A percentile compares a stretch with the other conserved stretches of the same genome.
These are phyloP conservation scores for Parauchenoglanis punctatus DNA, from an alignment of 2,797 vertebrate species.

Conservation along the genomic window DNA sequence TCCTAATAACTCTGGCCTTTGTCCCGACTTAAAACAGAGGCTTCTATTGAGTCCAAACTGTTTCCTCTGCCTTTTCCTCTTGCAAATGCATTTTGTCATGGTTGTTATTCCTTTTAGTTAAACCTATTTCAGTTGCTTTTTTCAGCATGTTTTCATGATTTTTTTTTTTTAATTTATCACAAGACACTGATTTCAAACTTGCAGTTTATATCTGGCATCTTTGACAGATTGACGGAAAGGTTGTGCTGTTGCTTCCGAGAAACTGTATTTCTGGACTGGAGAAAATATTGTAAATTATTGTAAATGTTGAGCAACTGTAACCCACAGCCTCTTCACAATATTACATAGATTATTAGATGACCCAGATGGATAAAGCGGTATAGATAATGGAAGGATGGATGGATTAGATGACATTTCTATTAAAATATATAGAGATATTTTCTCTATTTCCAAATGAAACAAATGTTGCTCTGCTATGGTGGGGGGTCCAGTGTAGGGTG, in stretches of 20 bases:
- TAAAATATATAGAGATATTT: not conserved
- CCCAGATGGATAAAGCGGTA: too few species aligned
- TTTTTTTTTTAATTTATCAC: not conserved
- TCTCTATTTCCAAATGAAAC: not conserved
- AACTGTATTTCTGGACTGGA: not conserved
- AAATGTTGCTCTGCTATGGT: not conserved
- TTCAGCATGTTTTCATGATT: not conserved
- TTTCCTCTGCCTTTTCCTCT: slow-evolving; percentile 57
- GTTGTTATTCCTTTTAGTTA: not conserved
- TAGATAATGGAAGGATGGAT: too few species aligned
- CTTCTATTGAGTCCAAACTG: slow-evolving; percentile 61
- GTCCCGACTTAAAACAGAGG: slow-evolving; percentile 3
- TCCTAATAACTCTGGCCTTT: slow-evolving; percentile 63
- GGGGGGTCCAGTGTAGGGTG: not conserved
- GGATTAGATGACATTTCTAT: too few species aligned
- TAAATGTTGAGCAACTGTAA: not conserved
- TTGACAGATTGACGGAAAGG: not conserved
- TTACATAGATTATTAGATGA: not conserved
- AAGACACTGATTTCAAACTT: not conserved
- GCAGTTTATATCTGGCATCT: not conserved
- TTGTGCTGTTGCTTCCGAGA: not conserved
- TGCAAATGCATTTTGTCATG: slow-evolving; percentile 23
- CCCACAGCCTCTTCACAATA: not conserved
- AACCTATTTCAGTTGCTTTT: not conserved
- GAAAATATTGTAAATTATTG: not conserved